phyloP scores from a whole-genome alignment of 2,888 invertebrate genomes.

The Altica lythri region DNA sequence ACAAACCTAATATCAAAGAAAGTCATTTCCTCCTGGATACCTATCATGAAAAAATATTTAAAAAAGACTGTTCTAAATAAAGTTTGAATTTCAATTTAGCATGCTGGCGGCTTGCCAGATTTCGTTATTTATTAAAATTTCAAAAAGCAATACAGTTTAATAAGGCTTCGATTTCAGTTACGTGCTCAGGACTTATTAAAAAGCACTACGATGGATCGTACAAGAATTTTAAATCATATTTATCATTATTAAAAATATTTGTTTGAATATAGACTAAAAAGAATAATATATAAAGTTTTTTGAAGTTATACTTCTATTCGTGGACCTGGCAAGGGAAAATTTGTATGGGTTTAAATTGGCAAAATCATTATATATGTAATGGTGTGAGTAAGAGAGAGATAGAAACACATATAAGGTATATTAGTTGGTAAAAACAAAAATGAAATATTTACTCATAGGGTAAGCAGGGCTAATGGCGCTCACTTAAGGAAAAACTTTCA shows the following conservation, averaged over 20 bases:
- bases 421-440: too few relatives aligned
- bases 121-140: conserved; percentile 6
- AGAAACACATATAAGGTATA: not conserved
- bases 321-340: not conserved
- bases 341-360: not conserved
- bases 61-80: not conserved
- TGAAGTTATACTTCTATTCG: not conserved
- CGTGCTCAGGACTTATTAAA: not conserved
- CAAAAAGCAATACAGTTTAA: not conserved
- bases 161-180: not conserved
- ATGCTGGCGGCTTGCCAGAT: not conserved
- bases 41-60: not conserved
- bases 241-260: not conserved
- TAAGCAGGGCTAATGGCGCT: too few relatives aligned
- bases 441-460: too few relatives aligned
- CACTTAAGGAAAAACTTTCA: too few relatives aligned
- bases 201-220: not conserved
- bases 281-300: conserved; percentile 1
- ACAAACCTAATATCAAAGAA: too few relatives aligned
- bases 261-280: too few relatives aligned
- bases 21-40: too few relatives aligned
- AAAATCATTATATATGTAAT: not conserved
- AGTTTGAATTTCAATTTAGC: conserved; percentile 5
- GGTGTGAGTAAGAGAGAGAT: not conserved
- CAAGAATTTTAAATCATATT: not conserved